Conservation (phyloP, 2,888 invertebrate genomes). For the Carterocephalus palaemon region DNA sequence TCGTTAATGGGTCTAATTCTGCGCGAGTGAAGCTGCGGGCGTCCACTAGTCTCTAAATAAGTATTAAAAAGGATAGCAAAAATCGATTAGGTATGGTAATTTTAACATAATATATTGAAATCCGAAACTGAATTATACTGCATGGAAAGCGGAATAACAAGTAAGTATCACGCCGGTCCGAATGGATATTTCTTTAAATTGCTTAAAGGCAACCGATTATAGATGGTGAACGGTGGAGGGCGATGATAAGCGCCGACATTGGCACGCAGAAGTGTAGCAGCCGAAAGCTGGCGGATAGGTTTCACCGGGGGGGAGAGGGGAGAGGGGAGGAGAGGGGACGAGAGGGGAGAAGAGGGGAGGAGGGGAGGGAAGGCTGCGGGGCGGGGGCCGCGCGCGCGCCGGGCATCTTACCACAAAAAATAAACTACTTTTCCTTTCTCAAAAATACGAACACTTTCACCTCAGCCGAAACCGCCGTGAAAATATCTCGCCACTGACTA, state of each 20-base stretch:
- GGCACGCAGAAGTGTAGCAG: slow-evolving; percentile 24
- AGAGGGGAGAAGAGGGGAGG: slow-evolving; percentile 26
- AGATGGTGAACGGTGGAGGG: background rate
- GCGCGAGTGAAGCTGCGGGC: too few species aligned
- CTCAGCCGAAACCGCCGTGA: slow-evolving; percentile 62
- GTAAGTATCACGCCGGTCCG: too few species aligned
- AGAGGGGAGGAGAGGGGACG: slow-evolving; percentile 28
- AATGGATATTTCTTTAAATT: too few species aligned
- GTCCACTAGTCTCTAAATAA: too few species aligned
- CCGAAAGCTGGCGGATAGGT: slow-evolving; percentile 44
- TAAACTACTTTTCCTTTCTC: slow-evolving; percentile 75
- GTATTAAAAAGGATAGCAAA: too few species aligned
- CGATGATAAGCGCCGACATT: slow-evolving; percentile 10
- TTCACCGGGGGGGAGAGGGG: slow-evolving; percentile 53
- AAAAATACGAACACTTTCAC: slow-evolving; percentile 74
- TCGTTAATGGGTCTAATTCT: too few species aligned
- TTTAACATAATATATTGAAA: too few species aligned
- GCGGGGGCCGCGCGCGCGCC: slow-evolving; percentile 52
- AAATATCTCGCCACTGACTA: slow-evolving; percentile 37
- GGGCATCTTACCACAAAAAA: slow-evolving; percentile 65
- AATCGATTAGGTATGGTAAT: too few species aligned
- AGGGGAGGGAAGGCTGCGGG: slow-evolving; percentile 28
- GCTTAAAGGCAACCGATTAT: too few species aligned
- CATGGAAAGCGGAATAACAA: too few species aligned
- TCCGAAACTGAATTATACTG: too few species aligned